Base-by-base conservation (phyloP, 2,797 vertebrate species). In the Erpetoichthys calabaricus region DNA sequence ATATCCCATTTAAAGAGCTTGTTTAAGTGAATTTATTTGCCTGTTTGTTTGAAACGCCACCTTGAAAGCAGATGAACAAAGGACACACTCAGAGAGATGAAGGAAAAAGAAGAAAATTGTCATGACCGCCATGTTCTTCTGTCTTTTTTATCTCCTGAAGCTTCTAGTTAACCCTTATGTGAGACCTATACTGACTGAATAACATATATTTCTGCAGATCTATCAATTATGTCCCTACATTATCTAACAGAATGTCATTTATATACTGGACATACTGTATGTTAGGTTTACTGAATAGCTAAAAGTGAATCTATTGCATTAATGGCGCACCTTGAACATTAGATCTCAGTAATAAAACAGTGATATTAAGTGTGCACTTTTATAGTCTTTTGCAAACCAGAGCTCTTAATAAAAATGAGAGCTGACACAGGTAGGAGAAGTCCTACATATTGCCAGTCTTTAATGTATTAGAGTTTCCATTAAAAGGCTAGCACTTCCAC, bases 371-470 rank as follows among this genome's bases (percentile, higher is more conserved):
- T 78, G 74, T 75, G 72, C 74, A 75, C 78, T 77, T 84, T 88
- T 86, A 86, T 73, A 73, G 77, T 75, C 73, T 72, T 80, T 82
- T 80, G 82, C 83, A 86, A 84, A 77, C 79, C 76, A 82, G 79
- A 86, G 83, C 78, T 86, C 84, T 83, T 84, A 80, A 86, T 87
- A 86, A 87, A 85, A 85, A 83, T 80, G 75, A 81, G 76, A 84
- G 82, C 80, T 85, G 83, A 87, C 83, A 82, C 74, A 77, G 77
- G 76, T 77, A 84, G 79, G 79, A 83, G 78, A 77, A 80, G 80
- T 85, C 79, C 73, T 79, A 77, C 71, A 73, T 71, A 65, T 70
- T 72, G 69, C 68, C 74, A 70, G 76, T 81, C 79, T 82, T 84
- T 87, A 87, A 87, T 88, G 83, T 83, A 80, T 75, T 77, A 82